Conservation (phyloP, 2,113 vertebrate species). For the Limnothrissa miodon region DNA sequence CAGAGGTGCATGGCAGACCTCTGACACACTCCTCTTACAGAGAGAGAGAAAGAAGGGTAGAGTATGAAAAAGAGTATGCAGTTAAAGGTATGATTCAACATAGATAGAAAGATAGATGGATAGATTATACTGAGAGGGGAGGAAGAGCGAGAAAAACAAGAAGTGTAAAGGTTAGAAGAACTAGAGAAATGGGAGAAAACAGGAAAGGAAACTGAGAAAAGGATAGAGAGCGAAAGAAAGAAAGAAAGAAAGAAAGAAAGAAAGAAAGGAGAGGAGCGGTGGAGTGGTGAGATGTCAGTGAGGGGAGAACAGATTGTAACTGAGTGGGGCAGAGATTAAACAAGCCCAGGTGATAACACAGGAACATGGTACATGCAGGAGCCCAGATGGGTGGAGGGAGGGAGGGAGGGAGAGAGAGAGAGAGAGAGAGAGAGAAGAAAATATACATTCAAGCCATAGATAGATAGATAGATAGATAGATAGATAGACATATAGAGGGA, state of each 20-base stretch:
- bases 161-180: no score
- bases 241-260: background rate
- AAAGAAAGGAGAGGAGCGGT: background rate
- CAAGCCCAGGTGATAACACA: background rate
- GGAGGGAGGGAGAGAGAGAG: background rate
- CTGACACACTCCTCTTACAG: background rate
- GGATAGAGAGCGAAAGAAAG: background rate
- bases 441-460: no score
- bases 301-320: background rate
- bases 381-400: background rate
- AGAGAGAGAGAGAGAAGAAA: no score
- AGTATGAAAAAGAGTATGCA: no score
- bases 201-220: no score
- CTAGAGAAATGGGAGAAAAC: no score
- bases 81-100: background rate
- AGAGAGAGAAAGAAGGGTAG: background rate
- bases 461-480: background rate
- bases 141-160: no score
- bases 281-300: background rate
- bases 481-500: background rate
- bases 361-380: background rate
- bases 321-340: background rate
- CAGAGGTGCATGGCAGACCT: background rate
- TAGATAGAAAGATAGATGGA: background rate
- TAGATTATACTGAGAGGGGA: no score